Conservation (phyloP, 2,113 vertebrate species). For the Puntigrus tetrazona region DNA sequence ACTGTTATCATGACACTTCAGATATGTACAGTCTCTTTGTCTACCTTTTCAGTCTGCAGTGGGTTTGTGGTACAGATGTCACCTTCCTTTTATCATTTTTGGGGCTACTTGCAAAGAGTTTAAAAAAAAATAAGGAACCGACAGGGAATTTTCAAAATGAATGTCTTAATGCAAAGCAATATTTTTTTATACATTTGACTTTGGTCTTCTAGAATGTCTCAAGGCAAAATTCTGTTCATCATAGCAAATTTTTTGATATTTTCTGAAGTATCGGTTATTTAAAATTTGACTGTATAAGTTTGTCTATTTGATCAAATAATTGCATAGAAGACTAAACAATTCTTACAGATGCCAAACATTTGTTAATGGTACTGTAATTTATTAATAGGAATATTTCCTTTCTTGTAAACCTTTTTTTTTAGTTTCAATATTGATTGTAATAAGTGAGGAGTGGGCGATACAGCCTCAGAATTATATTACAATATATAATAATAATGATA, state of each 20-base stretch:
- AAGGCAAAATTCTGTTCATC: background rate
- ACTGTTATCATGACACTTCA: conserved; percentile 50
- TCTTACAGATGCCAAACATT: background rate
- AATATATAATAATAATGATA: too few species aligned
- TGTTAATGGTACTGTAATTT: background rate
- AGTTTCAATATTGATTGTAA: too few species aligned
- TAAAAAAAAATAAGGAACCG: background rate
- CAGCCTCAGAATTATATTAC: too few species aligned
- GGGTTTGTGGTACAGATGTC: background rate
- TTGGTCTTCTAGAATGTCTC: background rate
- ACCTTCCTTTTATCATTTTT: background rate
- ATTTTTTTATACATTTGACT: background rate
- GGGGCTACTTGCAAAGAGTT: background rate
- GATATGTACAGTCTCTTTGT: conserved; percentile 2
- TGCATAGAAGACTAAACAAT: background rate
- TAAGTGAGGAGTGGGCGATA: too few species aligned
- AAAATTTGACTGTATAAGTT: background rate
- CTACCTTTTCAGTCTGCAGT: background rate
- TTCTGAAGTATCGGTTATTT: background rate
- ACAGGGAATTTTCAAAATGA: background rate
- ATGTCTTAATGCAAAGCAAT: background rate
- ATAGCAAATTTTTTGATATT: background rate
- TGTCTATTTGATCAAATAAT: background rate
- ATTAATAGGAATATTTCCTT: background rate
- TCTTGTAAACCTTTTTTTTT: background rate